phyloP scores from a whole-genome alignment of 1,140 invertebrate species.

The Chionoecetes opilio region DNA sequence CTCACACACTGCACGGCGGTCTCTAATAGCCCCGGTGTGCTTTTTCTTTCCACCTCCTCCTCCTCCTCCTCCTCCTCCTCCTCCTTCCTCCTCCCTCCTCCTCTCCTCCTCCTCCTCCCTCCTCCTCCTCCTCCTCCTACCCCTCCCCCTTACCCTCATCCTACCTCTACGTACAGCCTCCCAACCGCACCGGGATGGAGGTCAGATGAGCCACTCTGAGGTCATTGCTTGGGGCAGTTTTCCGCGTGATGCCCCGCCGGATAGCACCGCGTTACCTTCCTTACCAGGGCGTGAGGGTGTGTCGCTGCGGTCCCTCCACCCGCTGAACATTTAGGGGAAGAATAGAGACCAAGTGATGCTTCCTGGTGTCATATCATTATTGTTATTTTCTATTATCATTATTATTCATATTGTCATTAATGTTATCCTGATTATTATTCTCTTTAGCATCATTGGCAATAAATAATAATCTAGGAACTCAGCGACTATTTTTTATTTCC shows the following conservation, averaged over 20 bases:
- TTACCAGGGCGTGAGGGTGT: neutral
- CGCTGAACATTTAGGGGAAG: neutral
- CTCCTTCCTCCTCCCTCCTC: neutral
- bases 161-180: too few relatives aligned
- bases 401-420: neutral
- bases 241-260: neutral
- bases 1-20: conserved; percentile 15
- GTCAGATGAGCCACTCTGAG: neutral
- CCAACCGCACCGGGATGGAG: neutral
- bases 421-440: neutral
- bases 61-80: neutral
- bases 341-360: neutral
- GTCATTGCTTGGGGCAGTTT: neutral
- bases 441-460: neutral
- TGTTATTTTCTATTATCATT: neutral
- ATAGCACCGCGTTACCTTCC: neutral
- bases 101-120: neutral
- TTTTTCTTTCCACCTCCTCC: neutral
- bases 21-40: neutral
- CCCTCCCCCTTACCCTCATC: neutral
- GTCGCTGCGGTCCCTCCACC: neutral
- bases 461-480: too few relatives aligned
- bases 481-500: too few relatives aligned
- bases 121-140: neutral
- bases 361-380: neutral